Conservation (phyloP, 1,140 invertebrate species). For the Brachionus rubens region DNA sequence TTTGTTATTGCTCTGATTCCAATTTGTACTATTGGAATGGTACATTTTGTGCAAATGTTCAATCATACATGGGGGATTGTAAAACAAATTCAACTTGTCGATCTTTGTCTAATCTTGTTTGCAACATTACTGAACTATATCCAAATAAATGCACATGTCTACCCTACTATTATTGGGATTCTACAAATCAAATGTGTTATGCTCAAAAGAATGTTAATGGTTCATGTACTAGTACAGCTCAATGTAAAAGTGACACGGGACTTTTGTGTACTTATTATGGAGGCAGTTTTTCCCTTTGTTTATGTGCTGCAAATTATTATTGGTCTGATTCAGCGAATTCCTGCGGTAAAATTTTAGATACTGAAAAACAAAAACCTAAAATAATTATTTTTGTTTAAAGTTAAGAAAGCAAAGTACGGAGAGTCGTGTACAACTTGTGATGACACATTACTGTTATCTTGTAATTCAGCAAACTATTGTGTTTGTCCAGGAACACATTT, state of each 20-base stretch:
- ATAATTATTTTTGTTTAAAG: no score
- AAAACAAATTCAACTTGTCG: neutral
- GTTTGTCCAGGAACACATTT: neutral
- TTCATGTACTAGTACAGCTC: neutral
- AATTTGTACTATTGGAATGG: constrained; percentile 28
- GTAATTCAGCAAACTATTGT: constrained; percentile 26
- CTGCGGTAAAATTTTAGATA: no score
- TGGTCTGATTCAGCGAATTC: neutral
- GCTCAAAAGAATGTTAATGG: neutral
- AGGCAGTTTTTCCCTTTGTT: neutral
- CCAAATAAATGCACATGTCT: constrained; percentile 20
- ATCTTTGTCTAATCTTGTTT: neutral
- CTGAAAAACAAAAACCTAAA: no score
- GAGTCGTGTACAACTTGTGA: constrained; percentile 7
- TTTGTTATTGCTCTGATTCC: constrained; percentile 8
- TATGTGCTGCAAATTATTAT: neutral
- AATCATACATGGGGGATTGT: constrained; percentile 7
- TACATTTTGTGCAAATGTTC: constrained; percentile 16
- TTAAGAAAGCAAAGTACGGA: neutral
- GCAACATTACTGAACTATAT: constrained; percentile 10
- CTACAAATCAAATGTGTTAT: neutral
- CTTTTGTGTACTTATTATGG: neutral
- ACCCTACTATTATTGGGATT: neutral
- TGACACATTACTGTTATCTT: neutral
- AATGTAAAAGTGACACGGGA: neutral